Evolutionary conservation across 1,140 invertebrate genomes (phyloP), one percentile per base, ranked within the genome.

Genomic region (Drosophila sulfurigaster): DNA sequence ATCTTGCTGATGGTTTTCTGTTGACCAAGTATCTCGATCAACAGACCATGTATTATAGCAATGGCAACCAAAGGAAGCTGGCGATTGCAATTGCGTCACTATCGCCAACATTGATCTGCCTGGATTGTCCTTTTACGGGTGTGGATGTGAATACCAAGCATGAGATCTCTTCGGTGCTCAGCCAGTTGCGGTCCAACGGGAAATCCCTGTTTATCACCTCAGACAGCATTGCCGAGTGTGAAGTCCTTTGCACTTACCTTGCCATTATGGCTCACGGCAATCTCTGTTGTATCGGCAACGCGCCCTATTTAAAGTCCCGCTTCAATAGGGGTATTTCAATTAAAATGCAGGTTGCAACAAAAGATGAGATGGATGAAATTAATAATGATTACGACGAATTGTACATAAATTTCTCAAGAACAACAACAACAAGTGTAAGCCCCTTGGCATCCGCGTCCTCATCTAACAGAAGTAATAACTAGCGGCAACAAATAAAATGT

Each of bases 111-210:
- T 94, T 98, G 1, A 95, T 98, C 35, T 94, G 98, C 28, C 93
- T 99, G 88, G 98, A 99, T 91, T 98, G 98, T 91, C 98, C 98
- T 2, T 97, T 96, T 63, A 97, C 97, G 30, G 98, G 98, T 30
- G 97, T 99, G 96, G 98, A 99, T 94, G 97, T 98, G 1, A 93
- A 95, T 35, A 97, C 97, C 56, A 97, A 98, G 91, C 93, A 97
- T 67, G 97, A 98, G 92, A 93, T 99, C 3, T 99, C 98, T 97
- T 96, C 98, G 0, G 49, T 72, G 4, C 59, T 94, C 28, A 66
- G 80, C 0, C 58, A 78, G 1, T 86, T 90, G 1, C 83, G 83
- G 0, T 51, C 51, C 0, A 8, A 46, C 0, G 73, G 76, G 0
- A 82, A 91, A 15, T 80, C 92, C 15, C 56, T 94, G 1, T 38